Evolutionary conservation across 2,797 vertebrate species (phyloP), one percentile per base, ranked within the genome.

Genomic region (Coregonus sp.): DNA sequence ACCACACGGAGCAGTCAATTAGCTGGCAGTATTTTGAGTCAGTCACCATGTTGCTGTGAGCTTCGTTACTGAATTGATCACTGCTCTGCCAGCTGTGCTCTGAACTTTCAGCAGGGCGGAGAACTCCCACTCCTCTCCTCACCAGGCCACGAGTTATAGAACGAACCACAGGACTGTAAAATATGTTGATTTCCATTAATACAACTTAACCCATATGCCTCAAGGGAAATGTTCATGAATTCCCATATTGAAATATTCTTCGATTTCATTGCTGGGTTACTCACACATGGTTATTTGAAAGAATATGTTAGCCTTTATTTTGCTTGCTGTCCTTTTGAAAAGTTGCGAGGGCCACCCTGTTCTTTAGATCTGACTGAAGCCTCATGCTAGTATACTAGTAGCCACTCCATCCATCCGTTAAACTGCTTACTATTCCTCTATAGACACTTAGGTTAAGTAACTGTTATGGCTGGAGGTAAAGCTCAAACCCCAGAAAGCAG

Each of bases 371-470:
- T 47, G 31, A 15, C 20, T 25, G 59, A 63, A 61, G 20, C 59
- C 20, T 3, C 2, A 25, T 25, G 20, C 4, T 61, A 15, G 68
- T 65, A 37, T n/a, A 33, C 66, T 56, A 2, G 20, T 18, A 70
- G 68, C 54, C 69, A 81, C 70, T 81, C 72, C 74, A 70, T 84
- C 79, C 83, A 73, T 80, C 85, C 79, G 88, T 90, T 84, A 85
- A 80, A 88, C 84, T 88, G 75, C 84, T 88, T 84, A 80, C 80
- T 47, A 75, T 85, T 88, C 81, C 77, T 83, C 86, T 90, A 14
- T 81, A 86, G 78, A 85, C 86, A 80, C 87, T 87, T 83, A 75
- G 78, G 87, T 90, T 89, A 90, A 92, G 89, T 84, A 86, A 87
- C 84, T 86, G 83, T 90, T 91, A 89, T 81, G 85, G 83, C 83